Evolutionary conservation across 2,888 invertebrate genomes (phyloP).

Genomic region (Diarsia brunnea): DNA sequence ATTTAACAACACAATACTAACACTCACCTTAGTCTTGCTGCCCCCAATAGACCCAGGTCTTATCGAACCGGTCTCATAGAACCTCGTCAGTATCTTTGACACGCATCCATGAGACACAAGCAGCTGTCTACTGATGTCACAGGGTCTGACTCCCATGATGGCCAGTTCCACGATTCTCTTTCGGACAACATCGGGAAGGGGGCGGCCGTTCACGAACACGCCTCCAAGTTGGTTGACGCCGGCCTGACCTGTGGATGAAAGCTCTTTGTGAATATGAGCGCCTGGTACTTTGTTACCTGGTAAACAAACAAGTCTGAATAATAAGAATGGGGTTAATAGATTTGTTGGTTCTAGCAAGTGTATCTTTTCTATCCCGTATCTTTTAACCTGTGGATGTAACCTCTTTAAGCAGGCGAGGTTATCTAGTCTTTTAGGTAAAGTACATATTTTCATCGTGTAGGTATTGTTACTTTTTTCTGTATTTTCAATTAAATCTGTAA

Average conservation of each 20-base stretch:
- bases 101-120: conserved; percentile 99
- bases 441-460: neutral
- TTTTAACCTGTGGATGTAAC: neutral
- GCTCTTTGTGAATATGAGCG: conserved; percentile 8
- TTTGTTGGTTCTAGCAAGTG: neutral
- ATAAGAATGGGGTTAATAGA: neutral
- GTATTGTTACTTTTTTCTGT: neutral
- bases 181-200: conserved; percentile 98
- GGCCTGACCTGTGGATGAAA: conserved; percentile 95
- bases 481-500: neutral
- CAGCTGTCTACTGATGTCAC: conserved; percentile 98
- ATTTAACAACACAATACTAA: conserved; percentile 48
- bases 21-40: conserved; percentile 97
- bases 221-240: conserved; percentile 99
- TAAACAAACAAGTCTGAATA: too few relatives aligned
- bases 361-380: too few relatives aligned
- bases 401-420: neutral
- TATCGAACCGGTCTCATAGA: conserved; percentile 99
- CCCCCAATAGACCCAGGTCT: conserved; percentile 98
- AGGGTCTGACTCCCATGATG: conserved; percentile 97
- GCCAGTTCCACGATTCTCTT: conserved; percentile 98
- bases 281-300: conserved; percentile 37
- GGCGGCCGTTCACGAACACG: conserved; percentile 99
- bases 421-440: neutral
- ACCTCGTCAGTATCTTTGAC: conserved; percentile 98